Evolutionary conservation across 2,888 invertebrate genomes (phyloP), one percentile per base, ranked within the genome.

Genomic region (Drosophila paranaensis): DNA sequence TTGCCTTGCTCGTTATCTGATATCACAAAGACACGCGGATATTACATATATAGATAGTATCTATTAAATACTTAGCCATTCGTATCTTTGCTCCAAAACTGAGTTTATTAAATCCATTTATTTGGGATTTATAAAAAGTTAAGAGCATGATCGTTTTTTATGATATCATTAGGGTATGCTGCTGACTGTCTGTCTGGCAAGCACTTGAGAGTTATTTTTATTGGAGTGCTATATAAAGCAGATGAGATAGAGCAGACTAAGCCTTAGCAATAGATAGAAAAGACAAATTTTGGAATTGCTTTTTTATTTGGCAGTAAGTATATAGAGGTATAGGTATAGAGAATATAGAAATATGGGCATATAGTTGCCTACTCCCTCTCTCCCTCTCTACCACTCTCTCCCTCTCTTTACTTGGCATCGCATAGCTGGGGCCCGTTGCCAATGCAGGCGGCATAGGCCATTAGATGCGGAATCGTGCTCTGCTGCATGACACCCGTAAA

Each of bases 401-500:
- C 1, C 20, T 45, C 20, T 5, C 33, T 40, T 20, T 56, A 46
- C 3, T 63, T 57, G 25, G 56, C 25, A 46, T 88, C 78, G 54
- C 91, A 91, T 9, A 90, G 87, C 14, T 93, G 94, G 0, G 93
- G 80, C 0, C 95, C 95, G 0, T 93, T 91, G 0, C 96, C 96
- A 6, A 97, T 94, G 81, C 96, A 96, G 0, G 95, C 93, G 0
- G 96, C 96, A 81, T 94, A 96, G 0, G 94, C 95, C 88, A 96
- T 94, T 1, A 96, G 95, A 86, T 97, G 96, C 0, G 97, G 96
- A 50, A 97, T 95, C 85, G 94, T 95, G 90, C 95, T 95, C 91
- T 97, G 96, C 82, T 97, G 96, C 86, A 96, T 95, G 30, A 95
- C 94, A 0, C 97, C 97, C 0, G 95, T 94, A 90, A 97, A 96